These are phyloP conservation scores for Bujurquina vittata DNA, from an alignment of 2,113 vertebrate genomes.

Conservation along the genomic window DNA sequence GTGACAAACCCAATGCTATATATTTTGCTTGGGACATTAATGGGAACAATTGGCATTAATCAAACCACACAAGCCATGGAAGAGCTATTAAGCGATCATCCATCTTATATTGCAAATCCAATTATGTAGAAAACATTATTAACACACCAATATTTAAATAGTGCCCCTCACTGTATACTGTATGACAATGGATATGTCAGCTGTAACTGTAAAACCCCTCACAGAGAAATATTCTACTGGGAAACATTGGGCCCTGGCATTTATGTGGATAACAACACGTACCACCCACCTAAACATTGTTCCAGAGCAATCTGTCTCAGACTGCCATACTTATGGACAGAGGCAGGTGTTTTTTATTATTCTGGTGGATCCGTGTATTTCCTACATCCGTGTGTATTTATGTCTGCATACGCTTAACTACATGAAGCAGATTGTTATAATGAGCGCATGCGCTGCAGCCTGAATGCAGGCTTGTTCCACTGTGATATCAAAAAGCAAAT, in stretches of 20 bases:
- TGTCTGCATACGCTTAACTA: neutral
- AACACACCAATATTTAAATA: neutral
- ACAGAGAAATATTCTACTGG: neutral
- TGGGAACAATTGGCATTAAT: slow-evolving; percentile 3
- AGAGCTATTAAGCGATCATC: neutral
- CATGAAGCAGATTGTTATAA: neutral
- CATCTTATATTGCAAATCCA: slow-evolving; percentile 21
- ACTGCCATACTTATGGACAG: no score
- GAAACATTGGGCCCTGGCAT: neutral
- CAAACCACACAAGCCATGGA: neutral
- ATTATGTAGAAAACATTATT: slow-evolving; percentile 18
- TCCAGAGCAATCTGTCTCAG: neutral
- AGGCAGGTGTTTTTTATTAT: no score
- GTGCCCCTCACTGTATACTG: neutral
- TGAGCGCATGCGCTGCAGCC: neutral
- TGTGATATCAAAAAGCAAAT: neutral
- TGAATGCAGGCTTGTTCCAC: neutral
- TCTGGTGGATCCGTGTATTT: no score
- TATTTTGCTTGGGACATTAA: neutral
- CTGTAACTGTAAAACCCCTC: neutral
- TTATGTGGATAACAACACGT: neutral
- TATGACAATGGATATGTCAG: neutral
- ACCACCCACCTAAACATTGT: neutral
- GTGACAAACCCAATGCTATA: neutral
- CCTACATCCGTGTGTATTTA: neutral